Evolutionary conservation across 2,888 invertebrate genomes (phyloP).

Genomic region (Oligia latruncula): DNA sequence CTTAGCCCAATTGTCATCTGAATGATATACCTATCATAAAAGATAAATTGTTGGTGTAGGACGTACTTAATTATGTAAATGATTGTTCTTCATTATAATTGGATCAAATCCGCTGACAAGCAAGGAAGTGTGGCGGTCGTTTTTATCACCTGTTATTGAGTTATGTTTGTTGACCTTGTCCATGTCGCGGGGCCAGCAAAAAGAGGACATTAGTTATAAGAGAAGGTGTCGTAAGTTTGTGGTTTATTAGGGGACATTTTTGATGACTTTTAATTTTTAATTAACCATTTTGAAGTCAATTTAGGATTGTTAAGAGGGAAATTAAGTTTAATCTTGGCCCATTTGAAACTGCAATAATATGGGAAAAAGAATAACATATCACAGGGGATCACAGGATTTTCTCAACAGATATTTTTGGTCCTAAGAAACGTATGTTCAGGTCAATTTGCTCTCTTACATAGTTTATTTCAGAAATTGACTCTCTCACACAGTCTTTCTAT

Average conservation of each 20-base stretch:
- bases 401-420: background rate
- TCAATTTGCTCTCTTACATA: background rate
- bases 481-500: too few relatives aligned
- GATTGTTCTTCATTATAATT: slow-evolving; percentile 46
- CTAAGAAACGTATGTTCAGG: too few relatives aligned
- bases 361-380: background rate
- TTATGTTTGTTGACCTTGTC: slow-evolving; percentile 78
- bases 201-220: slow-evolving; percentile 70
- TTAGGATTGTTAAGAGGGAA: background rate
- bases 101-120: slow-evolving; percentile 62
- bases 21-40: slow-evolving; percentile 10
- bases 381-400: background rate
- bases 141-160: slow-evolving; percentile 73
- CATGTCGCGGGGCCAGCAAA: slow-evolving; percentile 75
- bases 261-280: background rate
- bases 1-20: background rate
- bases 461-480: too few relatives aligned
- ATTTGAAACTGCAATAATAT: too few relatives aligned
- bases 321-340: too few relatives aligned
- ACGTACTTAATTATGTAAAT: slow-evolving; percentile 39
- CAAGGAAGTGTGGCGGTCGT: slow-evolving; percentile 63
- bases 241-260: slow-evolving; percentile 37
- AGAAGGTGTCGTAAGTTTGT: slow-evolving; percentile 62
- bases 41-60: slow-evolving; percentile 21
- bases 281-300: background rate